These are phyloP conservation scores for Cyrtonyx montezumae DNA, from an alignment of 2,113 vertebrate genomes.

Conservation along the genomic window DNA sequence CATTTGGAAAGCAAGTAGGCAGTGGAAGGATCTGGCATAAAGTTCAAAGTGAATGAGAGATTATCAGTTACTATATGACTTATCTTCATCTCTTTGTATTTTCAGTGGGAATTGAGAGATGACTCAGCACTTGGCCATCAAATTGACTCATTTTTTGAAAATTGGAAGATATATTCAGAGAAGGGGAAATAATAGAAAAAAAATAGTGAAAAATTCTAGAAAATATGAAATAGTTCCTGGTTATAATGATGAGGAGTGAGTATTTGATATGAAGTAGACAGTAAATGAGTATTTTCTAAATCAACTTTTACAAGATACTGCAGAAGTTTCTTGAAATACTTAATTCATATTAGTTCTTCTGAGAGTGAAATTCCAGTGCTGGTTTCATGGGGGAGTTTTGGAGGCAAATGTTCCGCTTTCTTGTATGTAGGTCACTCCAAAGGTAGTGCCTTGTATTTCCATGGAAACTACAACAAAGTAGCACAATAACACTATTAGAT, in stretches of 20 bases:
- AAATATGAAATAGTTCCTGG: background rate
- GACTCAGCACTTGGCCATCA: background rate
- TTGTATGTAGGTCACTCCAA: too few species aligned
- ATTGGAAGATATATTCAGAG: background rate
- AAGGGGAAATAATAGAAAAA: background rate
- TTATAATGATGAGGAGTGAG: background rate
- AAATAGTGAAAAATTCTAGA: background rate
- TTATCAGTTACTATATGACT: too few species aligned
- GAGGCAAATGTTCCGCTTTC: background rate
- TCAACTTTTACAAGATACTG: background rate
- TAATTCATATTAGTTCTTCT: background rate
- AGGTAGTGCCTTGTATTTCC: too few species aligned
- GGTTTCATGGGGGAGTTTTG: background rate
- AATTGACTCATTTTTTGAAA: background rate
- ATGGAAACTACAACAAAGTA: too few species aligned
- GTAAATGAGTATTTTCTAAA: background rate
- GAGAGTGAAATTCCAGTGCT: background rate
- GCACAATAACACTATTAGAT: too few species aligned
- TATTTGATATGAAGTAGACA: background rate
- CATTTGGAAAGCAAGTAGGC: background rate
- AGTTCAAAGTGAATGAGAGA: background rate
- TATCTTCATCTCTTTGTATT: background rate
- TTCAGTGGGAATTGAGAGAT: background rate
- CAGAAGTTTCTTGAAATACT: background rate
- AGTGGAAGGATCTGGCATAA: background rate